Evolutionary conservation across 1,140 invertebrate genomes (phyloP), one percentile per base, ranked within the genome.

Genomic region (Diorhabda carinulata): DNA sequence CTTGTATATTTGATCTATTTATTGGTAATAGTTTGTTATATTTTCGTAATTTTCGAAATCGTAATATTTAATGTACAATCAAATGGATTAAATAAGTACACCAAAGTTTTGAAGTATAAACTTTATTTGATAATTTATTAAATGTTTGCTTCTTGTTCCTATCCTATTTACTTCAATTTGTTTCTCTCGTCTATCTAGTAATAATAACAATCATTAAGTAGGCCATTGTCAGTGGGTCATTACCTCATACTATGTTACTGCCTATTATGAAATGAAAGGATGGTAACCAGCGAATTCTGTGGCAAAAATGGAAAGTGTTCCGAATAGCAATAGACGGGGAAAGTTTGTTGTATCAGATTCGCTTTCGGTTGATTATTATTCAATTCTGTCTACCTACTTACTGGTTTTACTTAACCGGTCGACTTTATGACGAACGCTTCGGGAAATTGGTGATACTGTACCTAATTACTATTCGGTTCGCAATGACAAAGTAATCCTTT

Each of bases 261-360:
- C n/a, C 74, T 68, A 71, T 74, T 77, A 74, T 68, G 73, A 72
- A 74, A 74, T 61, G 66, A 56, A 44, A 45, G 45, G 43, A 52
- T 52, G 57, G 57, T 56, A 58, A 66, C 47, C 6, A 62, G 52
- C 68, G 67, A 68, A 74, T 76, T 71, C 72, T 76, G 64, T 71
- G 67, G 69, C 71, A 69, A 76, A 78, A 78, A 78, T 75, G 73
- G 76, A 78, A 72, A 78, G 76, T 76, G 75, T 76, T 75, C 72
- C 70, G 64, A 72, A 76, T 74, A 70, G 69, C 70, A 67, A 70
- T 67, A 42, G 57, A 43, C 60, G 69, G 73, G 67, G 70, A 73
- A 73, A 77, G 75, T 75, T 66, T 67, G 69, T 73, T 43, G 67
- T 65, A 72, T 52, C 71, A 68, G 66, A 65, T 64, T 72, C 60